Conservation (phyloP, 2,797 vertebrate genomes). For the Sebastes diaconus region DNA sequence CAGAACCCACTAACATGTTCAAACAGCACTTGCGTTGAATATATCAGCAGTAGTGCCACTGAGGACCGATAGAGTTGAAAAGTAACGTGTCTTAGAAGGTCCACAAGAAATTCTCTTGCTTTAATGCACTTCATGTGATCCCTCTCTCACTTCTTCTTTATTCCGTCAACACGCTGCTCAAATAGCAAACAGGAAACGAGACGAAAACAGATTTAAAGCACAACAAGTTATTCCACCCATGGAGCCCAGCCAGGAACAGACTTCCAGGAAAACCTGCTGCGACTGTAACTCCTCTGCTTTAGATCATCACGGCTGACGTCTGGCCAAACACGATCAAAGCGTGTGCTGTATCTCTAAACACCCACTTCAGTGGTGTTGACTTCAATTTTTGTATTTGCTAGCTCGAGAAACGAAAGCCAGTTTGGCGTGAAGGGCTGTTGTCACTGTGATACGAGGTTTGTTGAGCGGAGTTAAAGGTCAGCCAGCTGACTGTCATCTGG, state of each 20-base stretch:
- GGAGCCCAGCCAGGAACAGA: constrained; percentile 16
- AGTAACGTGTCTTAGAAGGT: neutral
- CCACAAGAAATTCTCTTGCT: neutral
- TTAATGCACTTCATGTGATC: constrained; percentile 3
- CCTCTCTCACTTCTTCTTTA: neutral
- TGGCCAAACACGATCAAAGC: constrained; percentile 58
- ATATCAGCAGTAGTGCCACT: neutral
- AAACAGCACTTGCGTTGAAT: neutral
- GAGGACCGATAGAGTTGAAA: neutral
- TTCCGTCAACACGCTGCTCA: constrained; percentile 12
- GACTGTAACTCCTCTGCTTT: constrained; percentile 37
- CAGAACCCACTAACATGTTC: constrained; percentile 11
- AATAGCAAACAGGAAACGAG: constrained; percentile 21
- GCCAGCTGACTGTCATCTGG: constrained; percentile 71
- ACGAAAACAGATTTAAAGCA: constrained; percentile 17
- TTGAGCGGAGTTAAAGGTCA: constrained; percentile 46
- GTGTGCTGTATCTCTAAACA: constrained; percentile 19
- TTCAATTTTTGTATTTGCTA: constrained; percentile 12
- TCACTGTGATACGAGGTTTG: constrained; percentile 22
- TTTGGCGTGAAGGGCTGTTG: constrained; percentile 25
- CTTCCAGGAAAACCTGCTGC: constrained; percentile 54
- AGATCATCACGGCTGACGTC: constrained; percentile 45
- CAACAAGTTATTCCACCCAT: constrained; percentile 17
- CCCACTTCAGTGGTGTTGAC: constrained; percentile 27
- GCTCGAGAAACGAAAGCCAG: constrained; percentile 28